Percentiles rank a stretch among this genome's conserved stretches.
Conservation (phyloP, 2,888 invertebrate species). For the Neoscelio sp. region DNA sequence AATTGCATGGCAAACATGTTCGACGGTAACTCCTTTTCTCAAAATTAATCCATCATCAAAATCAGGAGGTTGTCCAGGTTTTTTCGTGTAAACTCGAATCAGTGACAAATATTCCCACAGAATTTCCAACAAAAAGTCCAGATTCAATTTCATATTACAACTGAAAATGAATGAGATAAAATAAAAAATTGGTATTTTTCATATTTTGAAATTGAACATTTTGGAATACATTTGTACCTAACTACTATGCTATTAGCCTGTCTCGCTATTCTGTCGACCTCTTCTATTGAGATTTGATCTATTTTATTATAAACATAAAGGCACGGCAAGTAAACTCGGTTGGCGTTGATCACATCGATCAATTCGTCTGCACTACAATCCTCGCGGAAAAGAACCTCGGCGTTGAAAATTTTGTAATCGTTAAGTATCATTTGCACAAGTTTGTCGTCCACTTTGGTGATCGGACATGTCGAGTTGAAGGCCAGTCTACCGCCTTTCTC, state of each 20-base stretch:
- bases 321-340: constrained; percentile 93
- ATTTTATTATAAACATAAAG: constrained; percentile 99
- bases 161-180: constrained; percentile 84
- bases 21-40: constrained; percentile 94
- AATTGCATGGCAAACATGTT: constrained; percentile 98
- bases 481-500: constrained; percentile 98
- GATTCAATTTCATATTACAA: constrained; percentile 99
- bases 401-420: constrained; percentile 99
- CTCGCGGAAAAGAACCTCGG: constrained; percentile 96
- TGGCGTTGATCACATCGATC: constrained; percentile 98
- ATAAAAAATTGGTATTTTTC: constrained; percentile 1
- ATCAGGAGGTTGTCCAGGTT: constrained; percentile 98
- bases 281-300: constrained; percentile 99
- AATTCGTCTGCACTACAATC: constrained; percentile 98
- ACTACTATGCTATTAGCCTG: constrained; percentile 95
- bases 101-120: constrained; percentile 97
- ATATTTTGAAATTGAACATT: neutral
- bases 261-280: constrained; percentile 97
- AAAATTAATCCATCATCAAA: constrained; percentile 98
- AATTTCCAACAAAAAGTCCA: constrained; percentile 95
- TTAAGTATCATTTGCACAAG: constrained; percentile 99
- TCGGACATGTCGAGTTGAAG: constrained; percentile 97
- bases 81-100: constrained; percentile 99
- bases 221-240: constrained; percentile 85
- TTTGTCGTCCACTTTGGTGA: constrained; percentile 97